These are phyloP conservation scores for Melinaea menophilus DNA, from an alignment of 2,888 invertebrate genomes.

Conservation along the genomic window DNA sequence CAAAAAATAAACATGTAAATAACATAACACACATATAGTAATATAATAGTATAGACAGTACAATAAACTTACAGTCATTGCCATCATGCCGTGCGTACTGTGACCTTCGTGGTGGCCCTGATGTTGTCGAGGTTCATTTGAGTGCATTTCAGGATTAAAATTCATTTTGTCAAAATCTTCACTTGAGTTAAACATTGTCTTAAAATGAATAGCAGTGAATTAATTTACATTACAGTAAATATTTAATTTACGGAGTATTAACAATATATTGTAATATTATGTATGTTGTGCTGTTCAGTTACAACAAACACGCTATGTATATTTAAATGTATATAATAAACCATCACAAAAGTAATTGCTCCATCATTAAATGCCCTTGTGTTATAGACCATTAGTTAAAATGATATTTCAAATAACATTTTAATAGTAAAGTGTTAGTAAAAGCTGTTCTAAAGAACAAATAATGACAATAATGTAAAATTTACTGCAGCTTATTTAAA, in stretches of 20 bases:
- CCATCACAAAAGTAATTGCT: too few relatives aligned
- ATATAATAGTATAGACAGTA: neutral
- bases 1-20: slow-evolving; percentile 55
- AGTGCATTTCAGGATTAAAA: neutral
- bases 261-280: too few relatives aligned
- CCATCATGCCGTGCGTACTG: slow-evolving; percentile 38
- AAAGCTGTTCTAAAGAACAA: neutral
- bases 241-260: too few relatives aligned
- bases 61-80: slow-evolving; percentile 55
- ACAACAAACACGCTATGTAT: too few relatives aligned
- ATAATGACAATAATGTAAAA: slow-evolving; percentile 19
- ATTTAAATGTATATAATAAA: too few relatives aligned
- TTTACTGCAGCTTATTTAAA: neutral
- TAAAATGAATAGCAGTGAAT: neutral
- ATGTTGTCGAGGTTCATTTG: too few relatives aligned
- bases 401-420: too few relatives aligned
- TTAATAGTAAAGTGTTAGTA: too few relatives aligned
- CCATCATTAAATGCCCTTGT: neutral
- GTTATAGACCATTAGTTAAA: too few relatives aligned
- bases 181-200: slow-evolving; percentile 24
- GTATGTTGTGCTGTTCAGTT: too few relatives aligned
- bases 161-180: slow-evolving; percentile 8
- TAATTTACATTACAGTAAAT: neutral
- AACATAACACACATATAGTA: slow-evolving; percentile 3
- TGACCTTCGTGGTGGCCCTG: neutral